These are phyloP conservation scores for Tauraco erythrolophus DNA, from an alignment of 2,113 vertebrate species.

Conservation along the genomic window DNA sequence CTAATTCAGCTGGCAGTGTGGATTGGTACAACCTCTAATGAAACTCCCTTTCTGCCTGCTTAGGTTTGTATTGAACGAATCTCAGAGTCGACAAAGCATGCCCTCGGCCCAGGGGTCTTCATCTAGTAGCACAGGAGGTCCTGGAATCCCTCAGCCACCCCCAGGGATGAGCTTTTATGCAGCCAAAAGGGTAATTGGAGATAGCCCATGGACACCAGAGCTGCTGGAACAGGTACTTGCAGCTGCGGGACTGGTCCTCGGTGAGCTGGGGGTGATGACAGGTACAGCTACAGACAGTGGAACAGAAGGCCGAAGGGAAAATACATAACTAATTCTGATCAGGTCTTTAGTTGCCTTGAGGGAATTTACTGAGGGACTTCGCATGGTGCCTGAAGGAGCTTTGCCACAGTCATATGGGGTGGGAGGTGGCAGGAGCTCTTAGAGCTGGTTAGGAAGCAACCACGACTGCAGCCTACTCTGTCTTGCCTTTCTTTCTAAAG, in stretches of 20 bases:
- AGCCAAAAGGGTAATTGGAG: constrained; percentile 94
- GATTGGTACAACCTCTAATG: neutral
- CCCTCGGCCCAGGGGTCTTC: constrained; percentile 85
- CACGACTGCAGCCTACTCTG: neutral
- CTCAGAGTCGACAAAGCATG: constrained; percentile 86
- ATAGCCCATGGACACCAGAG: constrained; percentile 94
- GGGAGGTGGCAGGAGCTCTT: neutral
- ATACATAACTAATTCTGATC: neutral
- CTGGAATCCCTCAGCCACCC: constrained; percentile 92
- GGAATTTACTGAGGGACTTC: neutral
- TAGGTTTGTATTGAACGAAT: constrained; percentile 95
- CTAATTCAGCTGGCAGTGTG: neutral
- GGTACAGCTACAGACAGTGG: fast-evolving
- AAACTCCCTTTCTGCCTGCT: neutral
- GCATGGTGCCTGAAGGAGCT: neutral
- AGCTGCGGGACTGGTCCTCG: neutral
- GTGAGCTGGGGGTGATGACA: neutral
- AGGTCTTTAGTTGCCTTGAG: neutral
- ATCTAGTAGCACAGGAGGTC: constrained; percentile 62
- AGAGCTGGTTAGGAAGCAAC: neutral
- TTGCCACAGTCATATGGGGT: fast-evolving
- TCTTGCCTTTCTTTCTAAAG: neutral
- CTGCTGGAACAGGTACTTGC: constrained; percentile 91
- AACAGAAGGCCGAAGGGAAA: fast-evolving
- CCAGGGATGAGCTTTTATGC: constrained; percentile 97